Evolutionary conservation across 2,888 invertebrate genomes (phyloP), one percentile per base, ranked within the genome.

Genomic region (Orthonychiurus folsomi): DNA sequence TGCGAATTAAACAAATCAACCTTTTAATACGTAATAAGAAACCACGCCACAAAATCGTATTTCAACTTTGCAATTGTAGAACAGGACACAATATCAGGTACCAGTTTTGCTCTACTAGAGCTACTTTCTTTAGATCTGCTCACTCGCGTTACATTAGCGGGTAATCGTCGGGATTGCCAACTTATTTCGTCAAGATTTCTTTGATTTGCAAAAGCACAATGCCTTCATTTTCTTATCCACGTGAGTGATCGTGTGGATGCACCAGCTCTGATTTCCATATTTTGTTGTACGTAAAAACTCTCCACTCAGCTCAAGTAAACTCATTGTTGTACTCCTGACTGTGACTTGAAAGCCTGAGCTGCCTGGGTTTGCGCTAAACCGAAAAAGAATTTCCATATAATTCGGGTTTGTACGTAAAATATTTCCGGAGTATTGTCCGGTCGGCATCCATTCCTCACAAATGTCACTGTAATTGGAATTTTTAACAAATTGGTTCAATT

Each of bases 231-330:
- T 12, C 25, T 60, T 63, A 20, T 63, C 63, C 3, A 12, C 24
- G 23, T 56, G 56, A 25, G 60, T 60, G 2, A 5, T 2, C 2
- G 18, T 20, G 1, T 18, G 26, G 20, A 63, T 23, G 28, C 63
- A 63, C 37, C 50, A 48, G 47, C 63, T 63, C 27, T 63, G 63
- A 9, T 60, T 25, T 2, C 63, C 52, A 28, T 60, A 63, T 3
- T 18, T 1, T 23, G 56, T 60, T 5, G 57, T 60, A 2, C 60
- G 15, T 12, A 37, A 23, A 15, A 63, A 50, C 1, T 25, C 20
- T 2, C 53, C 56, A 2, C 50, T n/a, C 21, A 57, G 3, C 26
- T 28, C 37, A 5, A 3, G n/a, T 5, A n/a, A 25, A 5, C n/a
- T 37, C 9, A 25, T 3, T 3, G 5, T 3, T 20, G 26, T 21